phyloP scores from a whole-genome alignment of 2,888 invertebrate species.

The Drosophila setosimentum region DNA sequence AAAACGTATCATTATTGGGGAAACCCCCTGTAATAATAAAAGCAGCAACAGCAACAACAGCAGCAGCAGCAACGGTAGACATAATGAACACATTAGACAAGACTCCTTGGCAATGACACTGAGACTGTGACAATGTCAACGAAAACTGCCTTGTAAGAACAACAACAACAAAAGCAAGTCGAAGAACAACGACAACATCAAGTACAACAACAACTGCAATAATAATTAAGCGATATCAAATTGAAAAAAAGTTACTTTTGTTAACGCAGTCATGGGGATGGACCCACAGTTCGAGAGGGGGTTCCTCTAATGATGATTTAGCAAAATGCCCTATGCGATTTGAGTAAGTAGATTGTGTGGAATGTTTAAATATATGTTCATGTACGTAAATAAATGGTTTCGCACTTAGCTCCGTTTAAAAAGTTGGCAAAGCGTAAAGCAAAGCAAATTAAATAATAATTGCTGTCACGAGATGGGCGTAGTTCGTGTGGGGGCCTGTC shows the following conservation, averaged over 20 bases:
- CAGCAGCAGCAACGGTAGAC: slow-evolving; percentile 19
- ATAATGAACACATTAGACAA: slow-evolving; percentile 58
- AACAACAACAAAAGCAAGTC: slow-evolving; percentile 22
- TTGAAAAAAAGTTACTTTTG: slow-evolving; percentile 74
- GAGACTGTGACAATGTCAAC: slow-evolving; percentile 74
- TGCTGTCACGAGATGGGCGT: slow-evolving; percentile 40
- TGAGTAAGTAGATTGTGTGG: slow-evolving; percentile 45
- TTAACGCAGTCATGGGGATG: slow-evolving; percentile 47
- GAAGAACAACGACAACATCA: slow-evolving; percentile 6
- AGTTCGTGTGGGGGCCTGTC: slow-evolving; percentile 7
- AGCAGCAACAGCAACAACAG: neutral
- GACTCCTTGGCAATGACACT: slow-evolving; percentile 56
- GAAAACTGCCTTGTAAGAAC: slow-evolving; percentile 71
- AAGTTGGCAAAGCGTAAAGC: slow-evolving; percentile 50
- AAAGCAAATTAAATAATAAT: slow-evolving; percentile 74
- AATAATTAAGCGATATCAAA: slow-evolving; percentile 78
- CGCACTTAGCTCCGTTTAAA: slow-evolving; percentile 35
- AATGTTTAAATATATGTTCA: slow-evolving; percentile 26
- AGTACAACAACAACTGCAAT: slow-evolving; percentile 48
- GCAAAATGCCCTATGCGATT: slow-evolving; percentile 21
- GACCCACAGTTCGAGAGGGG: neutral
- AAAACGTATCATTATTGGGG: slow-evolving; percentile 67
- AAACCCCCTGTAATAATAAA: slow-evolving; percentile 43
- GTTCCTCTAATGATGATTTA: slow-evolving; percentile 40
- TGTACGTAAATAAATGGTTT: slow-evolving; percentile 28